Conservation (phyloP, 2,797 vertebrate species). For the Malurus splendens region DNA sequence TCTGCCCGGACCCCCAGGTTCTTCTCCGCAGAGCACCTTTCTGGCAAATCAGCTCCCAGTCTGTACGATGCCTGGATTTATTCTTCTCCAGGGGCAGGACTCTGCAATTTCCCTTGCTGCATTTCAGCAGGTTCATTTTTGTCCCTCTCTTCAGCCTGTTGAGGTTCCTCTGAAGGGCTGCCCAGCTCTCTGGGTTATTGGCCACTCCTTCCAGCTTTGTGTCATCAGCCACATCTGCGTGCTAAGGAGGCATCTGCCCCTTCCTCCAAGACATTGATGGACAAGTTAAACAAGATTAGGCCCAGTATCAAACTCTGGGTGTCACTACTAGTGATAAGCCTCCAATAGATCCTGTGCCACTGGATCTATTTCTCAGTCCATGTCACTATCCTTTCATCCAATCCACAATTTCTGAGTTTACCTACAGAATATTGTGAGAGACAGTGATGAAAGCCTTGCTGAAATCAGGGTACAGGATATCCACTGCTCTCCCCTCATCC, state of each 20-base stretch:
- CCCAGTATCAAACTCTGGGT: neutral
- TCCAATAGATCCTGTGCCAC: neutral
- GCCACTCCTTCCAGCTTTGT: neutral
- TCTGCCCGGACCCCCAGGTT: neutral
- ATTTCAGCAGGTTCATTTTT: neutral
- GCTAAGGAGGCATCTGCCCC: neutral
- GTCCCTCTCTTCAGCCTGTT: neutral
- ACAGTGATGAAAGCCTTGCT: neutral
- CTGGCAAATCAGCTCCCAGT: too few relatives aligned
- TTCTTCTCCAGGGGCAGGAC: neutral
- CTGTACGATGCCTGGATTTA: neutral
- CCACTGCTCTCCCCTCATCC: neutral
- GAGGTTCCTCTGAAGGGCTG: neutral
- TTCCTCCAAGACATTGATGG: neutral
- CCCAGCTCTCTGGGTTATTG: neutral
- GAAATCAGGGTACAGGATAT: neutral
- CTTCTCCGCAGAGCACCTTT: neutral
- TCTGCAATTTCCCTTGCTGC: neutral
- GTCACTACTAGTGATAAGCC: neutral
- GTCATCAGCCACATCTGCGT: accelerated
- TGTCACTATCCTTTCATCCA: neutral
- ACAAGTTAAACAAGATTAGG: neutral
- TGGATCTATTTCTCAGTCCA: neutral
- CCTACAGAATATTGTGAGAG: neutral
- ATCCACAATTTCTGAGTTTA: neutral